Percentiles rank a stretch among this genome's conserved stretches.
Conservation (phyloP, 2,797 vertebrate species). For the Chelon labrosus region DNA sequence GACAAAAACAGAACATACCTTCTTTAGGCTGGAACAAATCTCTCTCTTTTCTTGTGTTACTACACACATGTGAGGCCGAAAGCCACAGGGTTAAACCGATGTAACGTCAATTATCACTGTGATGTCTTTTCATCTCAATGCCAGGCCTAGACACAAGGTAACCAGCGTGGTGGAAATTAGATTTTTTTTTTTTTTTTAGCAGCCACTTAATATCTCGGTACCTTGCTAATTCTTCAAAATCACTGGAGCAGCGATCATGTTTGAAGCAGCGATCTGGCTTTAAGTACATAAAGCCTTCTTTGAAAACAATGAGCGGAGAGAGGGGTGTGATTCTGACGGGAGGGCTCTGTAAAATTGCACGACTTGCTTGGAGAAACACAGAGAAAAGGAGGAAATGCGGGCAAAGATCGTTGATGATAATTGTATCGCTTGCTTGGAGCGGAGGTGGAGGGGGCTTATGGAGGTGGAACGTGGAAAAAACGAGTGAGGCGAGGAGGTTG, state of each 20-base stretch:
- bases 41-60: not conserved
- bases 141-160: not conserved
- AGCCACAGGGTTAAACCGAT: not conserved
- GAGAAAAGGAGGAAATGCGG: conserved; percentile 68
- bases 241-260: conserved; percentile 58
- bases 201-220: conserved; percentile 30
- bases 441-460: conserved; percentile 10
- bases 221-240: conserved; percentile 62
- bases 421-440: conserved; percentile 32
- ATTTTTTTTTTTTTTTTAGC: conserved; percentile 8
- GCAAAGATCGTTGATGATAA: conserved; percentile 65
- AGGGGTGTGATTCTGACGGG: conserved; percentile 60
- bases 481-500: not conserved
- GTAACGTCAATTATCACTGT: not conserved
- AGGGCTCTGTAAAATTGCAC: conserved; percentile 75
- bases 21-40: not conserved
- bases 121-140: conserved; percentile 17
- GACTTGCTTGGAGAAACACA: conserved; percentile 65
- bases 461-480: conserved; percentile 13
- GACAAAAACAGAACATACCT: conserved; percentile 19
- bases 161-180: conserved; percentile 5
- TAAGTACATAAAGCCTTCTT: conserved; percentile 56
- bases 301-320: conserved; percentile 63
- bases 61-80: conserved; percentile 1
- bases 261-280: conserved; percentile 54